Percentiles rank a stretch among this genome's conserved stretches.
Conservation (phyloP, 2,797 vertebrate genomes). For the Corythornis leucogaster region DNA sequence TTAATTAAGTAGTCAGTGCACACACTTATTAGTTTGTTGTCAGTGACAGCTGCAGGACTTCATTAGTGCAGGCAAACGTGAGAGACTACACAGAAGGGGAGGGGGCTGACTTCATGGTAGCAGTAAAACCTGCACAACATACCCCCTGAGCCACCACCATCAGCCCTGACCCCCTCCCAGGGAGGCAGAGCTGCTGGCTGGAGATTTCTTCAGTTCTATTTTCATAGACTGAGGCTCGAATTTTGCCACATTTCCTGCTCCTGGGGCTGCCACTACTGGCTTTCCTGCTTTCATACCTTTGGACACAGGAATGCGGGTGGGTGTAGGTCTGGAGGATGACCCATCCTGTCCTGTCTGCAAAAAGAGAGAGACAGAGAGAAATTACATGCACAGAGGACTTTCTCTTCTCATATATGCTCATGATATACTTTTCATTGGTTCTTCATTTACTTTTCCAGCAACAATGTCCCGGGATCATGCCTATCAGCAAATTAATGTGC, state of each 20-base stretch:
- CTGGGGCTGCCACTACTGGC: constrained; percentile 87
- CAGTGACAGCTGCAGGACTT: constrained; percentile 60
- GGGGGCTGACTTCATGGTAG: constrained; percentile 71
- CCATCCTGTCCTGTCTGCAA: constrained; percentile 86
- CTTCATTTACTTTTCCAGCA: neutral
- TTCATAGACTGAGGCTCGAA: constrained; percentile 93
- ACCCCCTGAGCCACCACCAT: constrained; percentile 82
- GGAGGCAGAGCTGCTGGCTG: constrained; percentile 82
- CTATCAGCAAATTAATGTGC: neutral
- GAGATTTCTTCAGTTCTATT: constrained; percentile 95
- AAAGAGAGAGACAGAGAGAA: constrained; percentile 59
- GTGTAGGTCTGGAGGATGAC: constrained; percentile 84
- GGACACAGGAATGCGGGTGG: constrained; percentile 92
- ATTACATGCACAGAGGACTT: neutral
- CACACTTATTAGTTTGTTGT: constrained; percentile 72
- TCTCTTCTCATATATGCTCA: neutral
- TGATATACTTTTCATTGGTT: neutral
- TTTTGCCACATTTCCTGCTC: constrained; percentile 88
- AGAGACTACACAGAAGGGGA: constrained; percentile 49
- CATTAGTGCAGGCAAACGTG: constrained; percentile 69
- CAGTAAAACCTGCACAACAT: constrained; percentile 77
- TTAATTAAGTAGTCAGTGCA: constrained; percentile 63
- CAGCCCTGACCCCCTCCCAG: constrained; percentile 89
- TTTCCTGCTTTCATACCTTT: constrained; percentile 94
- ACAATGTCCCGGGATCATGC: neutral